Conservation (phyloP, 2,797 vertebrate species). For the Gila robusta region DNA sequence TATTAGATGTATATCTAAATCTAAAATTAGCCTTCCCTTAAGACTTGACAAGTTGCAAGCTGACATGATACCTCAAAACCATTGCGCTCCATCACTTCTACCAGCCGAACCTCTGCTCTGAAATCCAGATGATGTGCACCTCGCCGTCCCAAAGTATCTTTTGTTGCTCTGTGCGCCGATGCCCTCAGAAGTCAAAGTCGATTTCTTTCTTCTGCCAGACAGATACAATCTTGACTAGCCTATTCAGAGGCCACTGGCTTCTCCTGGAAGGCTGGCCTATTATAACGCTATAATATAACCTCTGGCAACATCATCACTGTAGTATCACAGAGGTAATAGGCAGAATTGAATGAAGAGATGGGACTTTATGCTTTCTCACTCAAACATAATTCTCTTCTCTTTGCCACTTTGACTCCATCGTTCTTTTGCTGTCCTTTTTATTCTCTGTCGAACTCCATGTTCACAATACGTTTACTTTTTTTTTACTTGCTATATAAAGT, state of each 20-base stretch:
- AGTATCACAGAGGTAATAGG: constrained; percentile 79
- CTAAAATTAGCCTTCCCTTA: not conserved
- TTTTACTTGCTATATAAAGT: constrained; percentile 70
- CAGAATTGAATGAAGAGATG: constrained; percentile 71
- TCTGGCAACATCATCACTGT: constrained; percentile 77
- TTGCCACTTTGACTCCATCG: constrained; percentile 78
- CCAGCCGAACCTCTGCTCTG: constrained; percentile 29
- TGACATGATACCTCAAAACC: constrained; percentile 22
- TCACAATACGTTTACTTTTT: constrained; percentile 79
- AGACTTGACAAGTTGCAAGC: not conserved
- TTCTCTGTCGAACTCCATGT: constrained; percentile 63
- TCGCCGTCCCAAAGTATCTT: constrained; percentile 63
- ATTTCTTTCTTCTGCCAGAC: constrained; percentile 74
- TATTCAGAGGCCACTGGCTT: constrained; percentile 64
- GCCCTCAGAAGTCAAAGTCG: constrained; percentile 76
- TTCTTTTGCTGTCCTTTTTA: constrained; percentile 62
- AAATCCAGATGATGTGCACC: constrained; percentile 49
- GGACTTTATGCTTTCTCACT: constrained; percentile 78
- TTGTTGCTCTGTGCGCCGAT: constrained; percentile 66
- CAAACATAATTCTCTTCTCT: constrained; percentile 78
- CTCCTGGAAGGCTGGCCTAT: constrained; percentile 69
- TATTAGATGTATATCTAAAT: not conserved
- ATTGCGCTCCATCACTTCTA: not conserved
- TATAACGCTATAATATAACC: constrained; percentile 71
- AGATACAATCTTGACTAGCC: constrained; percentile 79